phyloP scores from a whole-genome alignment of 2,113 vertebrate genomes.

The Lagenorhynchus albirostris region DNA sequence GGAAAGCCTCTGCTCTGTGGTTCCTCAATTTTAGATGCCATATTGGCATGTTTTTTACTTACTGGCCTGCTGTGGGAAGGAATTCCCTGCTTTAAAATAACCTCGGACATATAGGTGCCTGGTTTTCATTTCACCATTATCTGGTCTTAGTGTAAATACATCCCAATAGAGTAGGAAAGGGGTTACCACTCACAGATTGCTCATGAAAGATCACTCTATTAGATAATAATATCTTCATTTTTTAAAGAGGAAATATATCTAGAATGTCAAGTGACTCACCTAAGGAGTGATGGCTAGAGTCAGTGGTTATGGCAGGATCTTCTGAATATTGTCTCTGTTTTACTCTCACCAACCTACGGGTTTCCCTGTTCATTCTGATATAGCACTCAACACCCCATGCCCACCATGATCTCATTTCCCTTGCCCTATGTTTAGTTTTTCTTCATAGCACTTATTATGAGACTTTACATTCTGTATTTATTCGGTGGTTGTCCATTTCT shows the following conservation, averaged over 20 bases:
- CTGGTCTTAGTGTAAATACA: not conserved
- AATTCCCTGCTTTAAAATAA: not conserved
- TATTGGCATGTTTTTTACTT: not conserved
- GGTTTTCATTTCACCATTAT: not conserved
- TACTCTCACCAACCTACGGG: not conserved
- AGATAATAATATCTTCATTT: not conserved
- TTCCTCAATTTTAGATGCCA: not conserved
- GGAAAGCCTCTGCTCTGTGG: not conserved
- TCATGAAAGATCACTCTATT: not conserved
- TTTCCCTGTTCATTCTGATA: not conserved
- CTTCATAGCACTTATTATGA: not conserved
- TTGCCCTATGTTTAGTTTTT: not conserved
- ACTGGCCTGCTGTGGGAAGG: not conserved
- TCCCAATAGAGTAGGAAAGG: not conserved
- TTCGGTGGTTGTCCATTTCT: not conserved
- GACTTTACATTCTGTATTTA: not conserved
- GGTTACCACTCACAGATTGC: not conserved
- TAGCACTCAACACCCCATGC: not conserved
- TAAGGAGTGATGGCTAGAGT: not conserved
- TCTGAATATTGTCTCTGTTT: not conserved
- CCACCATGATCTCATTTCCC: not conserved
- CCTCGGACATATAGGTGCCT: not conserved
- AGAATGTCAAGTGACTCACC: not conserved
- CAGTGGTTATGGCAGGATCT: not conserved
- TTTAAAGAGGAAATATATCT: not conserved